These are phyloP conservation scores for Bos indicus DNA, from an alignment of 2,113 vertebrate species.

Conservation along the genomic window DNA sequence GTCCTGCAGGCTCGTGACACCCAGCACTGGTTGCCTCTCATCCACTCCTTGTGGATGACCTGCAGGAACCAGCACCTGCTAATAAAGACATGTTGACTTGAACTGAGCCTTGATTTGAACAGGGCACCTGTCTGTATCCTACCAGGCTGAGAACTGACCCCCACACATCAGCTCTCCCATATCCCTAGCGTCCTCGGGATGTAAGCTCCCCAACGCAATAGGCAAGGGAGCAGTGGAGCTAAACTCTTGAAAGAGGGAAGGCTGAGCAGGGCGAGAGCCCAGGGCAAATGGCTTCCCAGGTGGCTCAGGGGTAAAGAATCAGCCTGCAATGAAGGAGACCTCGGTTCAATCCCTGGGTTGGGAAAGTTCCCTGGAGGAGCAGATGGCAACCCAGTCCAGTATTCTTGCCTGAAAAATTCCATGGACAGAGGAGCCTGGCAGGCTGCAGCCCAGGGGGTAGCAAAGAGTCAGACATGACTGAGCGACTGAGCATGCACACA, in stretches of 20 bases:
- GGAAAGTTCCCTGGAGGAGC: not conserved
- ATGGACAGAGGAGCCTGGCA: not conserved
- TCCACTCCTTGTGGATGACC: not conserved
- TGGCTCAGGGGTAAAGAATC: not conserved
- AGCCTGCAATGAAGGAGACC: not conserved
- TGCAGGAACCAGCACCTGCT: not conserved
- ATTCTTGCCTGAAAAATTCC: not conserved
- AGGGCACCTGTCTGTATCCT: not conserved
- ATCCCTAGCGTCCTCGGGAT: not conserved
- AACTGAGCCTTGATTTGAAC: not conserved
- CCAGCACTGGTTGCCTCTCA: not conserved
- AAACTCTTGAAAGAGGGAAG: not conserved
- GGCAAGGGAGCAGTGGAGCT: not conserved
- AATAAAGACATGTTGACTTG: not conserved
- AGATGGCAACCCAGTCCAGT: not conserved
- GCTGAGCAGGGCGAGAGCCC: not conserved
- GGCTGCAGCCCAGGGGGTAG: not conserved
- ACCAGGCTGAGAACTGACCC: not conserved
- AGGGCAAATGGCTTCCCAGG: not conserved
- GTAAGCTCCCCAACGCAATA: not conserved
- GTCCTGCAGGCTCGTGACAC: not conserved
- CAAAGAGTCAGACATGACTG: not conserved
- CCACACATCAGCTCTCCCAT: not conserved
- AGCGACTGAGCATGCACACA: not conserved
- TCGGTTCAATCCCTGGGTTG: not conserved